Base-by-base conservation (phyloP, 2,797 vertebrate genomes). In the Zalophus californianus region DNA sequence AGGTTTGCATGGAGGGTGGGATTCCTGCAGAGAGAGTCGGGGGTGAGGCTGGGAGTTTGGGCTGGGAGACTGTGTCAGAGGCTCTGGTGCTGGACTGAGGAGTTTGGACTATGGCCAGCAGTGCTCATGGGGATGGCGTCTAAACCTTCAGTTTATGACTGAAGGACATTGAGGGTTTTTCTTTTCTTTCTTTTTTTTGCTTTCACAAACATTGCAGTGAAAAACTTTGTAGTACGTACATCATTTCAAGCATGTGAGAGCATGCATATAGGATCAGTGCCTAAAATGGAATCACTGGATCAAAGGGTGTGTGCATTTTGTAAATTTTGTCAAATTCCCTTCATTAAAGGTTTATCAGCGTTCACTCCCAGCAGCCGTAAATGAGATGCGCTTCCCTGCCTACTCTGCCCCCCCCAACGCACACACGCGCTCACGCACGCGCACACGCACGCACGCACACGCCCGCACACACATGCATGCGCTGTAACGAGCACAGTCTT, bases 151-250 rank as follows among this genome's bases (percentile, higher is more conserved):
- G 8, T 70, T 50, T 18, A 29, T 25, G 48, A 68, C 75, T 5
- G 56, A 97, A 44, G 29, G 58, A 21, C 0, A 8, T 66, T 5
- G 27, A 54, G 21, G 16, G 2, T n/a, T 14, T 38, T 38, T 35
- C 35, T 12, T 41, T 32, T 56, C n/a, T 70, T 35, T 93, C 70
- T 4, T 21, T 20, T 32, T 16, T 32, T 64, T 64, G 13, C 41
- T 64, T 88, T 94, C 82, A 48, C 7, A 92, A 66, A 90, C 7
- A 52, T 58, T 92, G 29, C 12, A 88, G 10, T 11, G 48, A 84
- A 60, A 54, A 85, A n/a, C 29, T 86, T 66, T 73, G 52, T 75
- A 79, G 35, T 77, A 83, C 14, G 10, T 2, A n/a, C 1, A 29
- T 77, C 32, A 23, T 83, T 87, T 27, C 27, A 32, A 77, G 14